phyloP scores from a whole-genome alignment of 2,888 invertebrate genomes.

The Dynastes tityus region DNA sequence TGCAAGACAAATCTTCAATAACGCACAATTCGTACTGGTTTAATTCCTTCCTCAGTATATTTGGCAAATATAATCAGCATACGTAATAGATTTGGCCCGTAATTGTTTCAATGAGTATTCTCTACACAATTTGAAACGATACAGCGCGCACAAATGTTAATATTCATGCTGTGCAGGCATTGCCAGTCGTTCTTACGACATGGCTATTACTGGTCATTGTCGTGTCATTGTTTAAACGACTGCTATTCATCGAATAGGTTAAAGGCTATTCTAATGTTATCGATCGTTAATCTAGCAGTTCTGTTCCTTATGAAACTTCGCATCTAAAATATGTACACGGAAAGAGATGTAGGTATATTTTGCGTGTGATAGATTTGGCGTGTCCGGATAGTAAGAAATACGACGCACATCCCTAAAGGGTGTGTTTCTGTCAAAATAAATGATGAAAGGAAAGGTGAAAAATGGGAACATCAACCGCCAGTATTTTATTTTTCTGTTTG shows the following conservation, averaged over 20 bases:
- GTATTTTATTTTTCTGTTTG: not conserved
- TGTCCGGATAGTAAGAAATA: not conserved
- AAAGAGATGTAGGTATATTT: not conserved
- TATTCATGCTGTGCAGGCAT: slow-evolving; percentile 23
- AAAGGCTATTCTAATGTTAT: slow-evolving; percentile 44
- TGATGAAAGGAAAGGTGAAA: too few species aligned
- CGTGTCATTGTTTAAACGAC: slow-evolving; percentile 37
- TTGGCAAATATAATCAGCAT: too few species aligned
- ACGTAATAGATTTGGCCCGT: too few species aligned
- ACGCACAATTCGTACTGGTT: too few species aligned
- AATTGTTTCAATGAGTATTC: too few species aligned
- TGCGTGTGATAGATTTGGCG: not conserved
- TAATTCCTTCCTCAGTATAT: too few species aligned
- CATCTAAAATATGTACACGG: not conserved
- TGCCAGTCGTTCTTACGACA: slow-evolving; percentile 26
- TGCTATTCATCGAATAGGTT: slow-evolving; percentile 40
- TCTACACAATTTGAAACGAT: not conserved
- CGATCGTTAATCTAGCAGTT: slow-evolving; percentile 25
- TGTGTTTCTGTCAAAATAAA: not conserved
- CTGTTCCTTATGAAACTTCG: slow-evolving; percentile 3
- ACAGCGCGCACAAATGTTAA: not conserved
- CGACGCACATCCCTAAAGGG: not conserved
- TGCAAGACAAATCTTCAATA: too few species aligned
- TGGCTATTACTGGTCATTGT: slow-evolving; percentile 40
- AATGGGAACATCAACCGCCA: too few species aligned